Base-by-base conservation (phyloP, 1,140 invertebrate species). In the Drosophila biarmipes region DNA sequence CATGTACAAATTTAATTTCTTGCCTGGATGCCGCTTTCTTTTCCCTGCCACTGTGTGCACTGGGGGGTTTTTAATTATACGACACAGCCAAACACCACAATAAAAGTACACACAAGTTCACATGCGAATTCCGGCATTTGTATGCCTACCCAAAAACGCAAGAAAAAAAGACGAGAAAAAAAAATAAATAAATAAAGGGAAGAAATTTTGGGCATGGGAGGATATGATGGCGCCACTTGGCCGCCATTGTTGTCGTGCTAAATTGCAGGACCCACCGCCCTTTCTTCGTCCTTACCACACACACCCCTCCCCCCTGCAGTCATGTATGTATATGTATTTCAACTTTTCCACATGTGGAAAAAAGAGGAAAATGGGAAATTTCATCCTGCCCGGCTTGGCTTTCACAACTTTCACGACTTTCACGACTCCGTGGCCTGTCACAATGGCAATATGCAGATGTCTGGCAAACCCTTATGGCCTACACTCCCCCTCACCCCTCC, bases 391-490 rank as follows among this genome's bases (percentile, higher is more conserved):
- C 29, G 29, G 12, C 57, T 63, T 63, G 42, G 48, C 66, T 73
- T 53, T 48, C 48, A 58, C 55, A 51, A 51, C 74, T 62, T 29
- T 29, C 27, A 31, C 29, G 29, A 31, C 29, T 31, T 31, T 69
- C 57, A 6, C 15, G 35, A n/a, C 35, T 37, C 35, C 35, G 42
- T 59, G 62, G 80, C 52, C 80, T 52, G 80, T 76, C 80, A 79
- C 66, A 76, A 72, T 76, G 72, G 57, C 66, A 84, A 64, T 84
- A 84, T 84, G 80, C 72, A 84, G 84, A 84, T 79, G 53, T 71
- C 72, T 52, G 56, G 52, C 43, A 34, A 34, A 19, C 68, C 68
- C 68, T 72, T 59, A 72, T 59, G 58, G 54, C 54, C 52, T 54
- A 67, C 49, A 8, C 46, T 11, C 62, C 46, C 29, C 31, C 29